These are phyloP conservation scores for Lordiphosa clarofinis DNA, from an alignment of 1,140 invertebrate species.

Conservation along the genomic window DNA sequence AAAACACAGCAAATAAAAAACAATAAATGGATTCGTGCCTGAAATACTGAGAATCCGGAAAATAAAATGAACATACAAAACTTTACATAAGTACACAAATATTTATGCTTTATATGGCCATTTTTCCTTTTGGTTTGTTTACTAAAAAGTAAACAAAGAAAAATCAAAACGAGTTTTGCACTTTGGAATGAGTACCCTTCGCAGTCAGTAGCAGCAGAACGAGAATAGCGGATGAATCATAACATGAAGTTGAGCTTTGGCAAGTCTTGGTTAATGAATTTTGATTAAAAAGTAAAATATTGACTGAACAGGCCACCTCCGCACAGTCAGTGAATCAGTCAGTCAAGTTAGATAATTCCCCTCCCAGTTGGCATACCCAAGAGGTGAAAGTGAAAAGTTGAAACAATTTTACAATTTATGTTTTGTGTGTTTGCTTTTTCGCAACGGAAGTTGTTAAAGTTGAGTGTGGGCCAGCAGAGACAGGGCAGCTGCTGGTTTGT, in stretches of 20 bases:
- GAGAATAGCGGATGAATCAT: too few species aligned
- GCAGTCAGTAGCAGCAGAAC: too few species aligned
- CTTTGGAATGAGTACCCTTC: constrained; percentile 4
- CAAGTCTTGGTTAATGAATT: too few species aligned
- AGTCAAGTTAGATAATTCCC: constrained; percentile 7
- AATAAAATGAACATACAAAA: constrained; percentile 7
- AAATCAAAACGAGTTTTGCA: constrained; percentile 25
- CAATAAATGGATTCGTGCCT: constrained; percentile 36
- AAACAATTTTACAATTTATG: constrained; percentile 11
- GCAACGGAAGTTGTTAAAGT: constrained; percentile 63
- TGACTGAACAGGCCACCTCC: constrained; percentile 43
- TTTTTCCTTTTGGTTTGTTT: constrained; percentile 8
- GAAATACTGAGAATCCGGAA: constrained; percentile 35
- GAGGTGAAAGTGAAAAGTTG: constrained; percentile 62
- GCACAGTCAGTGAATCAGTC: background rate
- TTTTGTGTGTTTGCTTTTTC: constrained; percentile 24
- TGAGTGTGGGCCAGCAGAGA: constrained; percentile 28
- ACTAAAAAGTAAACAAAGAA: constrained; percentile 14
- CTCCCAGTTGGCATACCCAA: constrained; percentile 8
- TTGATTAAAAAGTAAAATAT: constrained; percentile 40
- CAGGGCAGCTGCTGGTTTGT: constrained; percentile 3
- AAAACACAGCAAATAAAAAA: constrained; percentile 34
- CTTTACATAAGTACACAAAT: constrained; percentile 10
- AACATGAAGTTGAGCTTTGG: background rate
- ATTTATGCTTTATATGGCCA: constrained; percentile 35